phyloP scores from a whole-genome alignment of 2,113 vertebrate genomes.

The Tetraodon nigroviridis region DNA sequence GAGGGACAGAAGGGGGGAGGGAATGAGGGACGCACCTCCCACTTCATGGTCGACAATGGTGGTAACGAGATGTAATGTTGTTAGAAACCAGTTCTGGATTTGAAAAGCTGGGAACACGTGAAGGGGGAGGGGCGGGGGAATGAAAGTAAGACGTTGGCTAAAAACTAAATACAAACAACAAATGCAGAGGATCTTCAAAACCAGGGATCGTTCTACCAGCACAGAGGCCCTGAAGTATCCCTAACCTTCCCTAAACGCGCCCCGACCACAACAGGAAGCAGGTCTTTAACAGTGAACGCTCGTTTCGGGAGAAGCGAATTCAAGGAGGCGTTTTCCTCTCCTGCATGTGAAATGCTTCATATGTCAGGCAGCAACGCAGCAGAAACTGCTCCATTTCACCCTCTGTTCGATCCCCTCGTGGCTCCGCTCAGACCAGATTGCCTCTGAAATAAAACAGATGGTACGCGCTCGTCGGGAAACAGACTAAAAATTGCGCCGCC shows the following conservation, averaged over 20 bases:
- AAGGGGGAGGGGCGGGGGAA: constrained; percentile 26
- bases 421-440: constrained; percentile 69
- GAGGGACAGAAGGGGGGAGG: constrained; percentile 45
- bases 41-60: constrained; percentile 46
- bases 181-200: not conserved
- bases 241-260: not conserved
- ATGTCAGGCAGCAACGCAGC: constrained; percentile 60
- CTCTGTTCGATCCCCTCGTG: constrained; percentile 65
- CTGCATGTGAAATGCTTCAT: constrained; percentile 59
- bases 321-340: constrained; percentile 17
- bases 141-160: constrained; percentile 41
- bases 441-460: constrained; percentile 77
- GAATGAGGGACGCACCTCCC: constrained; percentile 53
- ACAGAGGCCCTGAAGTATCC: too few relatives aligned
- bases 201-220: too few relatives aligned
- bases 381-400: constrained; percentile 60
- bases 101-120: constrained; percentile 52
- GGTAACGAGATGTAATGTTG: constrained; percentile 51
- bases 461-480: constrained; percentile 66
- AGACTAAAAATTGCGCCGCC: constrained; percentile 66
- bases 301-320: not conserved
- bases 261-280: constrained; percentile 2
- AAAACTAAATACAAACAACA: constrained; percentile 1
- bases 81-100: constrained; percentile 61
- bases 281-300: not conserved